Conservation (phyloP, 53 echinoderm and acorn worm species). For the Temnopleurus reevesii region DNA sequence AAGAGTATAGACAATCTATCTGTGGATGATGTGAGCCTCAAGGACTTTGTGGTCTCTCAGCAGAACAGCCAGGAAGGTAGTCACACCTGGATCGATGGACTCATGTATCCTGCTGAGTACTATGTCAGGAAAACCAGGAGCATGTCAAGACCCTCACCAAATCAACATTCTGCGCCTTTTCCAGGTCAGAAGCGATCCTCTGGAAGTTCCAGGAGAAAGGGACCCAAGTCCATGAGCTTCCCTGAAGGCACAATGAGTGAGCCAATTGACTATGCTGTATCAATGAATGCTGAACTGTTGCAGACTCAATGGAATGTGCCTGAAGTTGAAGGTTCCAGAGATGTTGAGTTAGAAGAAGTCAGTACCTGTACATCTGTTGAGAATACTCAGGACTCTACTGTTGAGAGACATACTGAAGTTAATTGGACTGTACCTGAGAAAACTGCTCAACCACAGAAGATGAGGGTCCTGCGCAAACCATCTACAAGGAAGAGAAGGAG, state of each 20-base stretch:
- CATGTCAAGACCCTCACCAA: slow-evolving; percentile 63
- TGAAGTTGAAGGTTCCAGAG: neutral
- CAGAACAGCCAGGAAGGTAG: slow-evolving; percentile 68
- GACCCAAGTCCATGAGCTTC: neutral
- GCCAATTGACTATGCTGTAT: neutral
- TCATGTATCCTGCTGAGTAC: slow-evolving; percentile 88
- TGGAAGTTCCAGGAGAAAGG: neutral
- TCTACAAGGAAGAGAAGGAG: neutral
- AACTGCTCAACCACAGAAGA: neutral
- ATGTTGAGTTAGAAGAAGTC: neutral
- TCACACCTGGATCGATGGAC: slow-evolving; percentile 85
- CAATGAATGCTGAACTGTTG: neutral
- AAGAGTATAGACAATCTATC: slow-evolving; percentile 48
- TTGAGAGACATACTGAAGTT: neutral
- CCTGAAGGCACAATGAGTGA: neutral
- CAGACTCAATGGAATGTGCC: neutral
- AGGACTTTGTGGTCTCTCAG: slow-evolving; percentile 68
- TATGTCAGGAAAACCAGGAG: slow-evolving; percentile 89
- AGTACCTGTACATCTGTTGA: neutral
- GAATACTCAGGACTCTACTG: neutral
- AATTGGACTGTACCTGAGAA: neutral
- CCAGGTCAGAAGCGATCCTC: neutral
- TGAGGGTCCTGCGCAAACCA: slow-evolving; percentile 41
- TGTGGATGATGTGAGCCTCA: slow-evolving; percentile 69
- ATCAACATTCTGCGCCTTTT: slow-evolving; percentile 30